Base-by-base conservation (phyloP, 2,888 invertebrate genomes). In the Hemaris fuciformis region DNA sequence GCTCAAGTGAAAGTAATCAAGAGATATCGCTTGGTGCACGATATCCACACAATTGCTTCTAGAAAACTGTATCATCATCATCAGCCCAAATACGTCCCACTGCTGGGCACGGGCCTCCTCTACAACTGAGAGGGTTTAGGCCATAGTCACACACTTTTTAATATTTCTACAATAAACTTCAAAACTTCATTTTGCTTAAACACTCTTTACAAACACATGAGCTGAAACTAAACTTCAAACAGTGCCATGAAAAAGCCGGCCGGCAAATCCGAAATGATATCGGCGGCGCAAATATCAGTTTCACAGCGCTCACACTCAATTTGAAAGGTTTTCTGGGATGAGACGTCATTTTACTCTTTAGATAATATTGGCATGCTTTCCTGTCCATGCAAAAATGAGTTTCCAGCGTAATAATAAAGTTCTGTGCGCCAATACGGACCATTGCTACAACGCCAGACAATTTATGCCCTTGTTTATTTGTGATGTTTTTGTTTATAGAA, bases 281-380 rank as follows among this genome's bases (percentile, higher is more conserved):
- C 66, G 66, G 66, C 64, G 66, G 70, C 68, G 68, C 71, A 69
- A 77, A 82, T 79, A 80, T 79, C 76, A 78, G 77, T 79, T 80
- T 75, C 70, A 67, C 66, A 74, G 74, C 68, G 73, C 64, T 66
- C 72, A 69, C 70, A 71, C 70, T 74, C 71, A 66, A 67, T 74
- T 77, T 72, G 66, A 71, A 71, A 74, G 69, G 68, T 71, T 59
- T 65, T 71, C 71, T 60, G 23, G 53, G 66, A 64, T 67, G 67
- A 62, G 38, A 67, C 62, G 66, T 64, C 66, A 66, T 68, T 60
- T 60, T 48, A 53, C 38, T 53, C 23, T 60, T 53, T 25, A 53
- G 48, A 38, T 48, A 60, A 60, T 60, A 48, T 53, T 41, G 38
- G 48, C 38, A 60, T 53, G 38, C 48, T 18, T 60, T 53, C 18